phyloP scores from a whole-genome alignment of 2,797 vertebrate genomes.

The Linurgus olivaceus region DNA sequence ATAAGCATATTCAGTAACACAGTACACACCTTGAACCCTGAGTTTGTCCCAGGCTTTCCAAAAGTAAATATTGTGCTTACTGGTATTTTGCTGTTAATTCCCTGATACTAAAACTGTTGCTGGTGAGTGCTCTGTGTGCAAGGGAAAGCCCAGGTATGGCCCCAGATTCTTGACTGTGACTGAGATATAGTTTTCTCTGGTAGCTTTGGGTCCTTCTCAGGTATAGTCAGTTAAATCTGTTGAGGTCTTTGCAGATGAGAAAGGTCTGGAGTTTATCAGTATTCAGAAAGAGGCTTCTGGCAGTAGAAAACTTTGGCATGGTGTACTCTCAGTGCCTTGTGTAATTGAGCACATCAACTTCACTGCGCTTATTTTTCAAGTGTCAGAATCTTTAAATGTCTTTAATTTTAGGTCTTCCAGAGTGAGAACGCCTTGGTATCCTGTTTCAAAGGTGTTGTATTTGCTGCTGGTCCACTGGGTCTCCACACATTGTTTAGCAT shows the following conservation, averaged over 20 bases:
- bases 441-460: background rate
- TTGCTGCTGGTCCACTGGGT: background rate
- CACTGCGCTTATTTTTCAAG: background rate
- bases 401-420: background rate
- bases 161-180: background rate
- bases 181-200: background rate
- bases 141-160: background rate
- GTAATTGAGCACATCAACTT: background rate
- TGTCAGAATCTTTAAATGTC: background rate
- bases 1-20: background rate
- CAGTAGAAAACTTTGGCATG: background rate
- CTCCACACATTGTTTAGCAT: background rate
- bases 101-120: background rate
- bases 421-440: background rate
- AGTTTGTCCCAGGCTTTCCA: background rate
- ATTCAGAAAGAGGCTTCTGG: background rate
- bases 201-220: background rate
- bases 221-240: background rate
- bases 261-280: background rate
- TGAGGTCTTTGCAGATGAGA: background rate
- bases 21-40: background rate
- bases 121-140: background rate
- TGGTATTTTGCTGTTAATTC: conserved; percentile 30
- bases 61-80: background rate
- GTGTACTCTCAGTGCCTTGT: background rate